Base-by-base conservation (phyloP, 1,140 invertebrate species). In the Anagrus nilaparvatae region DNA sequence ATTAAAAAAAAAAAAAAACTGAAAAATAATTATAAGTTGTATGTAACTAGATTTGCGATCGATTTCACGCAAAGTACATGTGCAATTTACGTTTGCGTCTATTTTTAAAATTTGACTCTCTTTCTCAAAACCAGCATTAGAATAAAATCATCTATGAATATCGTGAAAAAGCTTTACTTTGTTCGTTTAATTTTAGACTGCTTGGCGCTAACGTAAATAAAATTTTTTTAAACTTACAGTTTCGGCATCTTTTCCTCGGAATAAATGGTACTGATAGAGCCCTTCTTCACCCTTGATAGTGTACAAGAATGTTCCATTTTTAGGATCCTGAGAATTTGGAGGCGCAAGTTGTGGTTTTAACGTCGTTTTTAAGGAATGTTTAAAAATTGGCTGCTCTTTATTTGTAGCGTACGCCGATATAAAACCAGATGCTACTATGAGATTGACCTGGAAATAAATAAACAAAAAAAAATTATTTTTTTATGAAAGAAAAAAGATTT, bases 281-380 rank as follows among this genome's bases (percentile, higher is more conserved):
- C 56, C 56, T 36, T 63, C 59, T 6, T 63, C 54, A 3, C 54
- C 59, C 48, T 60, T 61, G 27, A 61, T 51, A 38, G 56, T 55
- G 36, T 63, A 61, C 6, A 63, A 48, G 34, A 63, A 63, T 44
- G 52, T 58, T 6, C 52, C 52, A 21, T 50, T 49, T 32, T 54
- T 60, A 4, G 53, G 34, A 32, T 63, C 61, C 50, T 60, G 59
- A 2, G 51, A 50, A 50, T 48, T 53, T 16, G 53, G 44, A 1
- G 58, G 54, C 12, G 60, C 55, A 25, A 58, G 48, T 39, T 61
- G 59, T 1, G 55, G 58, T 21, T 60, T 63, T 14, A 56, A 51
- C 14, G 54, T 52, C 18, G 49, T 56, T 28, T 46, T 59, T 29
- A 63, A 44, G 16, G 56, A 44, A 27, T 63, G 61, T 30, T 56